Percentiles rank a stretch among this genome's conserved stretches.
Conservation (phyloP, 1,140 invertebrate species). For the Drosophila pallidifrons region DNA sequence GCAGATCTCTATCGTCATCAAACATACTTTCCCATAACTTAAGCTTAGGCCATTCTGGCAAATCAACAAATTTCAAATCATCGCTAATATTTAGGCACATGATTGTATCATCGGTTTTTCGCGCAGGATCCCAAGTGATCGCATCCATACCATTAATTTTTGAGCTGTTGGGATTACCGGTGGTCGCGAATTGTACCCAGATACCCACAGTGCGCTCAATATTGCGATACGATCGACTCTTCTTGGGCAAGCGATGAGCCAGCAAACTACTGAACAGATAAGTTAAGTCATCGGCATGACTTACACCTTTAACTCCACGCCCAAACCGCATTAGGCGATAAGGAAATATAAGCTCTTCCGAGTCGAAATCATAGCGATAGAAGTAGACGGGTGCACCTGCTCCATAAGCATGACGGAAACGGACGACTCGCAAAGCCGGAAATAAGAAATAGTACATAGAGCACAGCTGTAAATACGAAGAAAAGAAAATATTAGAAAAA, state of each 20-base stretch:
- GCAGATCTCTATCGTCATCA: slow-evolving; percentile 61
- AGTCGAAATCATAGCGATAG: slow-evolving; percentile 85
- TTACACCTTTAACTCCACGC: slow-evolving; percentile 84
- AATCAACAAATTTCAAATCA: slow-evolving; percentile 77
- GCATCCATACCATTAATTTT: slow-evolving; percentile 74
- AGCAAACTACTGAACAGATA: slow-evolving; percentile 87
- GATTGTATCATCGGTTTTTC: slow-evolving; percentile 68
- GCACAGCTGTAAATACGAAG: slow-evolving; percentile 59
- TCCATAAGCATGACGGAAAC: slow-evolving; percentile 71
- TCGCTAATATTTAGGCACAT: slow-evolving; percentile 85
- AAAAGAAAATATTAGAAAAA: no score
- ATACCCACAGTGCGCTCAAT: slow-evolving; percentile 83
- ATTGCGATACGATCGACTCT: slow-evolving; percentile 75
- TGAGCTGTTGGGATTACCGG: slow-evolving; percentile 80
- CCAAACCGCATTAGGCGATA: slow-evolving; percentile 83
- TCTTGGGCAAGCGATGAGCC: slow-evolving; percentile 80
- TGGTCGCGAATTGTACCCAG: slow-evolving; percentile 85
- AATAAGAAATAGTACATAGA: slow-evolving; percentile 80
- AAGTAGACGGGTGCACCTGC: slow-evolving; percentile 84
- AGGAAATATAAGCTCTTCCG: slow-evolving; percentile 68
- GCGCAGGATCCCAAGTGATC: slow-evolving; percentile 68
- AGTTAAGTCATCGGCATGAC: slow-evolving; percentile 88
- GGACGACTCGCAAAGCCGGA: slow-evolving; percentile 79
- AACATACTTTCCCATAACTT: slow-evolving; percentile 84
- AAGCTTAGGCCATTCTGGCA: slow-evolving; percentile 84